These are phyloP conservation scores for Protophormia terraenovae DNA, from an alignment of 2,888 invertebrate species.

Conservation along the genomic window DNA sequence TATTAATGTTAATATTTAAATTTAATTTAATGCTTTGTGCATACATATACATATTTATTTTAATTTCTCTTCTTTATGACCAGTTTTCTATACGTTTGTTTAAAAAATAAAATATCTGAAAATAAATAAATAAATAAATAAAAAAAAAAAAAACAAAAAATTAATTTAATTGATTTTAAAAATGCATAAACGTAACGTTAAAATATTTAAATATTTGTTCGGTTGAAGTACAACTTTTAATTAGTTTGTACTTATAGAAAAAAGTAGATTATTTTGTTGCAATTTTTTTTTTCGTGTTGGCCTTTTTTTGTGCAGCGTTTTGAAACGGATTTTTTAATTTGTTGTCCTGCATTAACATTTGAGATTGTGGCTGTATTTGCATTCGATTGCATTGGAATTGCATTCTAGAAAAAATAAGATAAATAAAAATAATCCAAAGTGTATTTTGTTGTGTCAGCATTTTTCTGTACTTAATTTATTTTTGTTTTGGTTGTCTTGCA, in stretches of 20 bases:
- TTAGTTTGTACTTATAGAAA: slow-evolving; percentile 59
- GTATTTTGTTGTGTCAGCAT: slow-evolving; percentile 28
- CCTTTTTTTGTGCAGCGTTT: slow-evolving; percentile 4
- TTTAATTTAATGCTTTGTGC: slow-evolving; percentile 77
- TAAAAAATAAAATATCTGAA: background rate
- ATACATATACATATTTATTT: slow-evolving; percentile 74
- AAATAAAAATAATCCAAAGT: too few relatives aligned
- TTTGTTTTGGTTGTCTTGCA: slow-evolving; percentile 2
- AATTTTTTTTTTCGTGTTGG: slow-evolving; percentile 19
- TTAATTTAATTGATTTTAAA: slow-evolving; percentile 80
- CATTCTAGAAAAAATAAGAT: slow-evolving; percentile 20
- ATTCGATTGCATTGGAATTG: slow-evolving; percentile 42
- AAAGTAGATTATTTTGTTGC: slow-evolving; percentile 40
- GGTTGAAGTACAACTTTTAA: slow-evolving; percentile 59
- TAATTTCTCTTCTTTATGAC: slow-evolving; percentile 66
- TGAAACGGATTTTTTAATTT: slow-evolving; percentile 59
- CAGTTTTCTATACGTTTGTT: slow-evolving; percentile 5
- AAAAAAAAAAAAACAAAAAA: slow-evolving; percentile 55
- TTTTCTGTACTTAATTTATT: slow-evolving; percentile 6
- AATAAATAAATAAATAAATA: too few relatives aligned
- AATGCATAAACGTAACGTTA: slow-evolving; percentile 75
- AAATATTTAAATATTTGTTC: slow-evolving; percentile 70
- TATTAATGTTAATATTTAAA: slow-evolving; percentile 68
- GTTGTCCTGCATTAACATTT: slow-evolving; percentile 55
- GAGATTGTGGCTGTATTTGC: slow-evolving; percentile 50